phyloP scores from a whole-genome alignment of 2,113 vertebrate genomes.

The Antidorcas marsupialis region DNA sequence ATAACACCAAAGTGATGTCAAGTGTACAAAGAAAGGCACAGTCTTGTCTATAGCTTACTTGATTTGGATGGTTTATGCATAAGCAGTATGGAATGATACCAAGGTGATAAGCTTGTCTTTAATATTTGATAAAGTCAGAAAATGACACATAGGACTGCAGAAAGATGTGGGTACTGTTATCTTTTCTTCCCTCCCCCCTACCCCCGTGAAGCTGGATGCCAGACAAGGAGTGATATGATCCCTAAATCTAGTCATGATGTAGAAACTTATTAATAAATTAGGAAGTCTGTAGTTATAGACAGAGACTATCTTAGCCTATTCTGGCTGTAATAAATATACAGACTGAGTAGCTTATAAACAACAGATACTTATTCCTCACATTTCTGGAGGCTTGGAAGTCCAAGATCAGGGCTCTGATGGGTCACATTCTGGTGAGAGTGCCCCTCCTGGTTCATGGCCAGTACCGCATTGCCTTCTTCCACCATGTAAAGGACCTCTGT shows the following conservation, averaged over 20 bases:
- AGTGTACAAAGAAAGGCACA: background rate
- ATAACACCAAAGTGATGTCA: background rate
- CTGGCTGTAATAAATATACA: background rate
- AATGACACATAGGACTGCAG: background rate
- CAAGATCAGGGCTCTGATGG: background rate
- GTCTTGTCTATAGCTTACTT: background rate
- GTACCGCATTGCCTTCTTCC: background rate
- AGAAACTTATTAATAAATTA: background rate
- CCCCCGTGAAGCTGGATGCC: background rate
- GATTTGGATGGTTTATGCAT: background rate
- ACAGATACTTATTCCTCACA: background rate
- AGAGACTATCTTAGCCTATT: background rate
- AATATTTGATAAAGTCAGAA: background rate
- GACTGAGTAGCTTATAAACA: background rate
- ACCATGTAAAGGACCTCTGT: background rate
- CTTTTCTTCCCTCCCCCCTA: accelerated
- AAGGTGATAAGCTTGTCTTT: background rate
- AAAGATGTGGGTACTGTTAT: background rate
- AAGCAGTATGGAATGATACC: background rate
- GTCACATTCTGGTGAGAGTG: background rate
- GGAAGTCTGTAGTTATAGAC: background rate
- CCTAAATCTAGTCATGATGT: background rate
- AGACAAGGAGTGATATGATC: background rate
- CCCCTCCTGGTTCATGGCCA: background rate
- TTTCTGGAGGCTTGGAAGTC: background rate